phyloP scores from a whole-genome alignment of 1,140 invertebrate genomes.

The Coelopa frigida region DNA sequence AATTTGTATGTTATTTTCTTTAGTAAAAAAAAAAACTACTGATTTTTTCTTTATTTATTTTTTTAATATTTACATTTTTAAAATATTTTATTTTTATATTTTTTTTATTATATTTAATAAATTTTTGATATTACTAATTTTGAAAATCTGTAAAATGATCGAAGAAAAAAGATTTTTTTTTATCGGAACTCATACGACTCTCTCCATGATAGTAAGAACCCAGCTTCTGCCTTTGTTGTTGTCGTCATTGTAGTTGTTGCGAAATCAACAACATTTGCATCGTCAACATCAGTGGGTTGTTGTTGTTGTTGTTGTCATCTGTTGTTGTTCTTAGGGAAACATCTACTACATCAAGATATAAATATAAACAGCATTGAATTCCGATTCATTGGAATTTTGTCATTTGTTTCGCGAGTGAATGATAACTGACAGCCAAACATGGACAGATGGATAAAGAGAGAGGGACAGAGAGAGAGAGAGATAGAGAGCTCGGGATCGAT shows the following conservation, averaged over 20 bases:
- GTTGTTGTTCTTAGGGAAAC: neutral
- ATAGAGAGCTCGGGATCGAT: too few species aligned
- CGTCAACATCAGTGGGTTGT: neutral
- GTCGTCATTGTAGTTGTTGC: neutral
- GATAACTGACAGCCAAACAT: constrained; percentile 11
- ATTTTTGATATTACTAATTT: constrained; percentile 5
- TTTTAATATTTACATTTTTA: too few species aligned
- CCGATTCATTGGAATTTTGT: constrained; percentile 2
- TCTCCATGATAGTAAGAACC: neutral
- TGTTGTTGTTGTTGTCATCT: neutral
- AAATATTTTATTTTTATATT: too few species aligned
- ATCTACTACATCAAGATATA: neutral
- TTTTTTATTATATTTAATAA: too few species aligned
- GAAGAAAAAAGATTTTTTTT: neutral
- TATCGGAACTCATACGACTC: neutral
- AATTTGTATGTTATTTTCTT: too few species aligned
- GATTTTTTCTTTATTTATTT: too few species aligned
- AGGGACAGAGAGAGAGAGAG: too few species aligned
- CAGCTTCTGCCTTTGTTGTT: neutral
- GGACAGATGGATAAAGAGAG: too few species aligned
- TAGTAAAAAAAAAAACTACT: too few species aligned
- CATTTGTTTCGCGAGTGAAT: constrained; percentile 9
- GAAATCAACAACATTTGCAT: neutral
- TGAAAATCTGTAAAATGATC: constrained; percentile 1
- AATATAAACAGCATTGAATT: neutral